These are phyloP conservation scores for Macrobrachium nipponense DNA, from an alignment of 1,140 invertebrate genomes.

Conservation along the genomic window DNA sequence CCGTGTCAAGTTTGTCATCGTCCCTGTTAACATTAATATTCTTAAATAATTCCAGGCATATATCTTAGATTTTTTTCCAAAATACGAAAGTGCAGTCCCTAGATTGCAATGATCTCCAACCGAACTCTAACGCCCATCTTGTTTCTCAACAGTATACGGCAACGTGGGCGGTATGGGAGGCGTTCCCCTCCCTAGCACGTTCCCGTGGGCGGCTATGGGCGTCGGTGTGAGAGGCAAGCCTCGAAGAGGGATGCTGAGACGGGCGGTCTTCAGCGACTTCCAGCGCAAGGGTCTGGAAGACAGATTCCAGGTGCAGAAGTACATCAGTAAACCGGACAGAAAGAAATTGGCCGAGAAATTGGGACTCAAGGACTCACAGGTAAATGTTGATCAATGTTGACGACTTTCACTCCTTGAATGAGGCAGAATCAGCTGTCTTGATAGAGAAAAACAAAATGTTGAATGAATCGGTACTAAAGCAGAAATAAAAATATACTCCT, in stretches of 20 bases:
- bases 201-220: conserved; percentile 79
- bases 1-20: no score
- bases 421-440: no score
- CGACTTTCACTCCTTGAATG: no score
- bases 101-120: not conserved
- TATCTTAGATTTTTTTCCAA: no score
- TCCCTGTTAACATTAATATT: no score
- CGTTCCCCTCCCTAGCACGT: conserved; percentile 77
- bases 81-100: not conserved
- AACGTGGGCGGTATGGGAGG: conserved; percentile 59
- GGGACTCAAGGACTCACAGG: conserved; percentile 78
- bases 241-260: conserved; percentile 72
- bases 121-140: not conserved
- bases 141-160: conserved; percentile 38
- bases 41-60: no score
- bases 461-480: no score
- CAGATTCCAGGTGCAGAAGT: conserved; percentile 76
- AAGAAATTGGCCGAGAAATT: conserved; percentile 76
- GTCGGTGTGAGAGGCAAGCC: conserved; percentile 69
- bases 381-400: conserved; percentile 65
- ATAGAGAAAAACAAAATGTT: no score
- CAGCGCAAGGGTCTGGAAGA: conserved; percentile 76
- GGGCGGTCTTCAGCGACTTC: conserved; percentile 84
- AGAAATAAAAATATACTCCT: no score
- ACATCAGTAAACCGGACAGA: conserved; percentile 76